Evolutionary conservation across 2,888 invertebrate genomes (phyloP).

Genomic region (Ennomos quercinarius): DNA sequence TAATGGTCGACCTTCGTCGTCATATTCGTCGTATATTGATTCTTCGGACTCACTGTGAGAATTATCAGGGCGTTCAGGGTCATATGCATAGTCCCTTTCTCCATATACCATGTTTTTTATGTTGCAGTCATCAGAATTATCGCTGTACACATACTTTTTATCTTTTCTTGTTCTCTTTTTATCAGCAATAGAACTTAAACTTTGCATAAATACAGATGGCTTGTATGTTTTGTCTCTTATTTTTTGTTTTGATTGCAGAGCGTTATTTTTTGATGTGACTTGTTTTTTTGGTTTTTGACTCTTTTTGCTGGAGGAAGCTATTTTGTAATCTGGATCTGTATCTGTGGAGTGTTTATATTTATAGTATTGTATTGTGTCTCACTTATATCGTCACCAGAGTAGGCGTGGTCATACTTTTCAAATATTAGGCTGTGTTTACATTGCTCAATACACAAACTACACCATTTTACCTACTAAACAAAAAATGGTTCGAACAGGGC

Average conservation of each 20-base stretch:
- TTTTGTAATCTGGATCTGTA: no score
- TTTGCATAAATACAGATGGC: conserved; percentile 1
- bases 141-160: conserved; percentile 3
- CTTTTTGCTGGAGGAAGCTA: no score
- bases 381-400: no score
- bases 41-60: no score
- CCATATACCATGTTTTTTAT: background rate
- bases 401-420: no score
- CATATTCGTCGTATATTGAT: conserved; percentile 1
- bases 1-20: background rate
- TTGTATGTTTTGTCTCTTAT: background rate
- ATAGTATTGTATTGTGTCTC: no score
- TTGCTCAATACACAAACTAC: no score
- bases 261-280: background rate
- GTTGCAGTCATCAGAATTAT: conserved; percentile 1
- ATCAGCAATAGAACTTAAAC: background rate
- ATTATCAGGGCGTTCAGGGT: conserved; percentile 1
- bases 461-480: no score
- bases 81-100: background rate
- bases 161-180: conserved; percentile 2
- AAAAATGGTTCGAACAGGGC: no score
- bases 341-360: no score
- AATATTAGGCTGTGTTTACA: no score
- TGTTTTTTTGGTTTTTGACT: background rate
- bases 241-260: background rate